Conservation (phyloP, 1,140 invertebrate genomes). For the Leptopilina clavipes region DNA sequence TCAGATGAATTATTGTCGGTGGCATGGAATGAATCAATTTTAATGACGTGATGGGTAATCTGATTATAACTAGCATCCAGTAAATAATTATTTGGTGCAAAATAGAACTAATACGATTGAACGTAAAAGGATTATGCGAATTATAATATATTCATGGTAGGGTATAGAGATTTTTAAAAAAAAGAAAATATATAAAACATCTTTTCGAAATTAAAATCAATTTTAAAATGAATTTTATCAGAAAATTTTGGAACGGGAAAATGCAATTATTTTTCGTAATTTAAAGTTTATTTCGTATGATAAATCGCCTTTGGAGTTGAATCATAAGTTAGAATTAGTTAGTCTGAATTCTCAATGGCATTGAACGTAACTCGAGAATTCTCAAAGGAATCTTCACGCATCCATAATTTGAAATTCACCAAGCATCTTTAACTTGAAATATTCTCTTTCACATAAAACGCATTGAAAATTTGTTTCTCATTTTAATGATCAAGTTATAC, state of each 20-base stretch:
- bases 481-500: constrained; percentile 4
- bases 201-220: no score
- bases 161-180: no score
- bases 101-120: no score
- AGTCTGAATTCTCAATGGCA: neutral
- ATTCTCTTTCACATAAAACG: neutral
- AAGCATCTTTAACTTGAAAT: constrained; percentile 10
- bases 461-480: constrained; percentile 18
- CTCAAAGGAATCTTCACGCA: constrained; percentile 24
- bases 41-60: neutral
- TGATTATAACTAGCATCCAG: no score
- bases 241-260: no score
- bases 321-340: neutral
- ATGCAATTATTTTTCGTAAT: neutral
- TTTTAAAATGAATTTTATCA: no score
- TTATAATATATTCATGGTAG: no score
- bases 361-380: neutral
- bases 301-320: neutral
- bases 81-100: no score
- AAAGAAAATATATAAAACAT: no score
- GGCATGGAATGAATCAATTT: neutral
- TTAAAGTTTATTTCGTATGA: neutral
- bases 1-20: neutral
- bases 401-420: neutral
- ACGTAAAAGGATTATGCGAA: no score